Evolutionary conservation across 2,113 vertebrate genomes (phyloP).

Genomic region (Calonectris borealis): DNA sequence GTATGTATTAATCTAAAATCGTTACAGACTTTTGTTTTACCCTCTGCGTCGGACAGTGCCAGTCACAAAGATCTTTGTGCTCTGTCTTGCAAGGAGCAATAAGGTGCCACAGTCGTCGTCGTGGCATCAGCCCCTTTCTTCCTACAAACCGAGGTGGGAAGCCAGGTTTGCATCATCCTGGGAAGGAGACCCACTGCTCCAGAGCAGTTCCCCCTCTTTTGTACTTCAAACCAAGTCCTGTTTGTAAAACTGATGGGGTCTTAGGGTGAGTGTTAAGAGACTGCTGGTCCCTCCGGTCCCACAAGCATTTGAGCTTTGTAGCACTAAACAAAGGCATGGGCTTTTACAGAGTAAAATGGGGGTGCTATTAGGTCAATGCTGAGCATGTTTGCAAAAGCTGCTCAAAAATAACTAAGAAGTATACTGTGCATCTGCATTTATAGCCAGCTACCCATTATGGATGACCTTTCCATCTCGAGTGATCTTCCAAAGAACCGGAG

Average conservation of each 20-base stretch:
- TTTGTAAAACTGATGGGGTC: background rate
- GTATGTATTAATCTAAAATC: background rate
- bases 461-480: constrained; percentile 29
- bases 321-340: background rate
- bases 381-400: background rate
- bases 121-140: background rate
- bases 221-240: background rate
- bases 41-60: background rate
- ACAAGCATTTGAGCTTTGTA: background rate
- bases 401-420: background rate
- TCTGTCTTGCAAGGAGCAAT: background rate
- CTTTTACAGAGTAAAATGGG: background rate
- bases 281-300: background rate
- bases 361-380: background rate
- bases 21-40: background rate
- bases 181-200: background rate
- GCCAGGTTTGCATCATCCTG: background rate
- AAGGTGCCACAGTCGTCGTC: background rate
- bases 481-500: background rate
- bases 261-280: background rate
- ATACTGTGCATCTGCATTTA: background rate
- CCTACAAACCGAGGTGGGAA: background rate
- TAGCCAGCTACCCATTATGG: background rate
- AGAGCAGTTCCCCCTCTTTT: background rate
- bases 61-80: background rate